Conservation (phyloP, 1,140 invertebrate species). For the Rhagoletis zephyria region DNA sequence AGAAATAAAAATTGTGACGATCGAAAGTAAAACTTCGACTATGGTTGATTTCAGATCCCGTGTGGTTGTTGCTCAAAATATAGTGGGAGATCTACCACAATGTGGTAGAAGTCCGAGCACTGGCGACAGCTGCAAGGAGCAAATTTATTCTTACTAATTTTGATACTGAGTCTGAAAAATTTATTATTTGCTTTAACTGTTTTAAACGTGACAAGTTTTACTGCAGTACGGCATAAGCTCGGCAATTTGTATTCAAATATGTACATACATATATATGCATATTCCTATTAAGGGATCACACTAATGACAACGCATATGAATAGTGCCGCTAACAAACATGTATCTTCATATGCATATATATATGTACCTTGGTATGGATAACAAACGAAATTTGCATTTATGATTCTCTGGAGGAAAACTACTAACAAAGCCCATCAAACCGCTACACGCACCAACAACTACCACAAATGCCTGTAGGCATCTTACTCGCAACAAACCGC, state of each 20-base stretch:
- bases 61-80: too few relatives aligned
- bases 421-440: background rate
- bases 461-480: background rate
- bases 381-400: constrained; percentile 36
- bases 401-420: constrained; percentile 24
- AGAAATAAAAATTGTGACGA: too few relatives aligned
- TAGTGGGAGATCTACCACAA: too few relatives aligned
- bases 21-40: too few relatives aligned
- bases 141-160: too few relatives aligned
- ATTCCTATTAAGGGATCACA: background rate
- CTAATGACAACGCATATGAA: background rate
- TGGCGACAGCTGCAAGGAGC: too few relatives aligned
- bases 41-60: too few relatives aligned
- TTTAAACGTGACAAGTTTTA: background rate
- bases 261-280: background rate
- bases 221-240: background rate
- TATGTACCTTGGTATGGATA: background rate
- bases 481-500: background rate
- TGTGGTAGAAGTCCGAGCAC: too few relatives aligned
- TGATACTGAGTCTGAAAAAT: too few relatives aligned
- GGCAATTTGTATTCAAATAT: background rate
- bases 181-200: background rate
- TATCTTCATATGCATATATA: background rate
- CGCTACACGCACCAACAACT: background rate
- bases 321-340: too few relatives aligned